These are phyloP conservation scores for Lucinisca nassula DNA, from an alignment of 2,888 invertebrate genomes.

Conservation along the genomic window DNA sequence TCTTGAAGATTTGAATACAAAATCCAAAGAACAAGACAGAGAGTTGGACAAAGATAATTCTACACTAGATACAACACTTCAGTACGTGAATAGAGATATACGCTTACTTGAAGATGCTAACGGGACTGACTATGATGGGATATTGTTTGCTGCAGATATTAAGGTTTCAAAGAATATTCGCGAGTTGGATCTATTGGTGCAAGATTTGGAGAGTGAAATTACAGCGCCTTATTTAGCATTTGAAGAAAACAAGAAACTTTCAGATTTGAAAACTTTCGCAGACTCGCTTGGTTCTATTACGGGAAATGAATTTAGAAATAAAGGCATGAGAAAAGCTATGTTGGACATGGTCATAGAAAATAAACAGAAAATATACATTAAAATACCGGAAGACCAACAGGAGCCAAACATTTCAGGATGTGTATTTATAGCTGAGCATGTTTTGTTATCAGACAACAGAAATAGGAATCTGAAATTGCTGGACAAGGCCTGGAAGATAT, in stretches of 20 bases:
- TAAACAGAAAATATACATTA: neutral
- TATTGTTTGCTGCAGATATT: neutral
- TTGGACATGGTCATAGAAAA: neutral
- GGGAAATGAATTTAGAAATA: too few species aligned
- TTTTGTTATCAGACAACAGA: neutral
- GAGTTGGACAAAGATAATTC: neutral
- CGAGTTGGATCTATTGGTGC: neutral
- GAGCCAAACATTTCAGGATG: neutral
- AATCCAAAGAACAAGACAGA: neutral
- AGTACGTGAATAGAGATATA: neutral
- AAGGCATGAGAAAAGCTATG: neutral
- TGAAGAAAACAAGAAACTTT: too few species aligned
- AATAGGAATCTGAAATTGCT: neutral
- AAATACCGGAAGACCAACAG: neutral
- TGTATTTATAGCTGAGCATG: neutral
- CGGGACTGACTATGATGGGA: neutral
- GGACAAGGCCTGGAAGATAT: neutral
- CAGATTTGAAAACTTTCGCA: too few species aligned
- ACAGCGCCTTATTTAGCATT: too few species aligned
- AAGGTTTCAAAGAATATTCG: neutral
- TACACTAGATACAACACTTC: neutral
- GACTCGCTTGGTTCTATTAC: too few species aligned
- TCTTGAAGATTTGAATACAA: neutral
- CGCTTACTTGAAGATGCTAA: neutral
- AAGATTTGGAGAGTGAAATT: neutral